Percentiles rank a stretch among this genome's conserved stretches.
Evolutionary conservation across 2,113 vertebrate species (phyloP).

Genomic region (Brachionichthys hirsutus): DNA sequence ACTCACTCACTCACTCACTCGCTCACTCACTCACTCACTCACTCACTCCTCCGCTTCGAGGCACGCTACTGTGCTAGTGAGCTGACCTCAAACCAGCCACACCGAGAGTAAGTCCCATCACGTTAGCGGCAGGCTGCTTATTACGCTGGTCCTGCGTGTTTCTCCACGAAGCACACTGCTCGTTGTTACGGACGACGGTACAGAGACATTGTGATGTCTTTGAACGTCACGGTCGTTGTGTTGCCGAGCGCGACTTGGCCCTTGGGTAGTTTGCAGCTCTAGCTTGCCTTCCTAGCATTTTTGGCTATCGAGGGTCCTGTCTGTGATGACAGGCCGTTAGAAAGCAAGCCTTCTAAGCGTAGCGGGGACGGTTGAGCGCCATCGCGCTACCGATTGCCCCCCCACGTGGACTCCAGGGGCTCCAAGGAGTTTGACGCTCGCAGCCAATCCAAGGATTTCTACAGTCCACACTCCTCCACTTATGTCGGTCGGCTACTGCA

Average conservation of each 20-base stretch:
- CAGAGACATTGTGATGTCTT: neutral
- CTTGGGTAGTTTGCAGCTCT: too few species aligned
- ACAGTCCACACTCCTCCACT: constrained; percentile 45
- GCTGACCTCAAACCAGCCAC: constrained; percentile 63
- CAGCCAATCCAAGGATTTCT: constrained; percentile 42
- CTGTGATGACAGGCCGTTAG: too few species aligned
- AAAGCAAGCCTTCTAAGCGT: too few species aligned
- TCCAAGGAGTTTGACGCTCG: constrained; percentile 44
- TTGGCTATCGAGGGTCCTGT: too few species aligned
- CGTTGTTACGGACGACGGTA: neutral
- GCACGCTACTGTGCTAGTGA: constrained; percentile 62
- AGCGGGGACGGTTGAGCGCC: too few species aligned
- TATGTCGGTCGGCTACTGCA: constrained; percentile 68
- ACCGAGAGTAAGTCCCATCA: constrained; percentile 30
- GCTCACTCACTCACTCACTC: too few species aligned
- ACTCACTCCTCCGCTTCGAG: constrained; percentile 49
- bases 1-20: too few species aligned
- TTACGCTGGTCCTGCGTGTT: constrained; percentile 7
- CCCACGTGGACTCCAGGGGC: constrained; percentile 35
- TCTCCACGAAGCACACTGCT: neutral
- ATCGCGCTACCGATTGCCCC: constrained; percentile 12
- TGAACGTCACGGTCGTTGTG: neutral
- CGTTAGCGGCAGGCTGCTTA: constrained; percentile 17
- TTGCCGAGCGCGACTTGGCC: too few species aligned
- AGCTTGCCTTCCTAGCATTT: too few species aligned